These are phyloP conservation scores for Sarcophilus harrisii DNA, from an alignment of 2,797 vertebrate species.

Conservation along the genomic window DNA sequence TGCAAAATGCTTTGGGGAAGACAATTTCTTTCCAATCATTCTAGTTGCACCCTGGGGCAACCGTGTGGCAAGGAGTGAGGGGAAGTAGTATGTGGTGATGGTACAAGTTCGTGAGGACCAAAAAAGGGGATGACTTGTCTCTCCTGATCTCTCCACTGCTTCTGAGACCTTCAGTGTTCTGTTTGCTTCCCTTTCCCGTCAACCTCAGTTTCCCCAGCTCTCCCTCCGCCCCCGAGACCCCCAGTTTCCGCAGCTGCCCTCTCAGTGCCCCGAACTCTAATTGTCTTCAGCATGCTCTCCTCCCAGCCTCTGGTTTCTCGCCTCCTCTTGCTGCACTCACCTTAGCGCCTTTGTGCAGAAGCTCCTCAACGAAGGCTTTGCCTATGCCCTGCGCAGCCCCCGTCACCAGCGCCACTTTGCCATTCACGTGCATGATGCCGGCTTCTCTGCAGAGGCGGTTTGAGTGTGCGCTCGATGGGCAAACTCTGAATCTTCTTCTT, in stretches of 20 bases:
- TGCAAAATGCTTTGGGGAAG: not conserved
- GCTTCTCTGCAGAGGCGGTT: not conserved
- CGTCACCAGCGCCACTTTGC: constrained; percentile 94
- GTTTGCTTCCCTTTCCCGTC: too few species aligned
- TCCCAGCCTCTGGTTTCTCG: too few species aligned
- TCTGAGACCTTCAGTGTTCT: not conserved
- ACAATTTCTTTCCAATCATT: not conserved
- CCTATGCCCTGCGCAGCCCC: constrained; percentile 95
- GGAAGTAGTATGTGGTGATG: not conserved
- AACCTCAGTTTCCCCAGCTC: not conserved
- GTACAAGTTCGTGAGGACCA: not conserved
- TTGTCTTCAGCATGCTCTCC: not conserved
- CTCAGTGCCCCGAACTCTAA: not conserved
- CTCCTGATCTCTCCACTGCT: not conserved
- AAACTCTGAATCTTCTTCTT: constrained; percentile 35
- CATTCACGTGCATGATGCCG: constrained; percentile 88
- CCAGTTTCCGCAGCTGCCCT: not conserved
- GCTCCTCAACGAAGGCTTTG: constrained; percentile 85
- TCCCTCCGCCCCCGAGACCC: not conserved
- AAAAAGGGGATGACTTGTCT: not conserved
- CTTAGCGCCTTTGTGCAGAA: constrained; percentile 87
- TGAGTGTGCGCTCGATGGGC: constrained; percentile 28
- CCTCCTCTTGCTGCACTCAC: constrained; percentile 59
- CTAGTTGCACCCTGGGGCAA: not conserved
- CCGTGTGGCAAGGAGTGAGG: not conserved